Conservation (phyloP, 2,888 invertebrate genomes). For the Yponomeuta evonymella region DNA sequence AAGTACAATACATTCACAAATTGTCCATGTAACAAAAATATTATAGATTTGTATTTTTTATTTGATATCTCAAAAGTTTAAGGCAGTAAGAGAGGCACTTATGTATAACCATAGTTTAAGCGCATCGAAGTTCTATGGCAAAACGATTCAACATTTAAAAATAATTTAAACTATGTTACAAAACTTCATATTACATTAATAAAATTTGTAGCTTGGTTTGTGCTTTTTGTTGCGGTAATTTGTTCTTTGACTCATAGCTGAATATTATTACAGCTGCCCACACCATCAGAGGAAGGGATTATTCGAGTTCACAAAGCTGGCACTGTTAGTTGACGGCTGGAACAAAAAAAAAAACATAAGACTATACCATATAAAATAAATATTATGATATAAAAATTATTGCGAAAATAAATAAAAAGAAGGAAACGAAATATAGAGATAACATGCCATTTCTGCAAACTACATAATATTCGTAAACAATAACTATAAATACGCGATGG, state of each 20-base stretch:
- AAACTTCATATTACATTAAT: conserved; percentile 39
- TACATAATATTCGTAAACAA: too few species aligned
- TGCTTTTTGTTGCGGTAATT: conserved; percentile 60
- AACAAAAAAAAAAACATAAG: conserved; percentile 29
- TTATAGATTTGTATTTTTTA: conserved; percentile 7
- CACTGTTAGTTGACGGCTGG: conserved; percentile 56
- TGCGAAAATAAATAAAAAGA: conserved; percentile 17
- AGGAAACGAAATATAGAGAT: conserved; percentile 17
- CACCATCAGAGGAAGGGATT: conserved; percentile 66
- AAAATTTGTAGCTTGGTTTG: conserved; percentile 65
- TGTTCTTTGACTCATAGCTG: conserved; percentile 50
- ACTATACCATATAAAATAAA: too few species aligned
- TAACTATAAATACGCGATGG: background rate
- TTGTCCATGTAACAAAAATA: background rate
- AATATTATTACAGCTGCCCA: conserved; percentile 23
- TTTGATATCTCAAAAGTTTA: conserved; percentile 29
- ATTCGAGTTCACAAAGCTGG: conserved; percentile 58
- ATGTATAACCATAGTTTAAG: conserved; percentile 40
- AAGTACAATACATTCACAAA: background rate
- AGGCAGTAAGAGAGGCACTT: conserved; percentile 63
- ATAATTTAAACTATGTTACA: conserved; percentile 29
- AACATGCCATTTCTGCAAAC: too few species aligned
- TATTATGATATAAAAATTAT: too few species aligned
- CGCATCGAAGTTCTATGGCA: conserved; percentile 10
- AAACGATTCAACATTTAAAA: conserved; percentile 13